A percentile compares a stretch with the other conserved stretches of the same genome.
These are phyloP conservation scores for Drosophila tani DNA, from an alignment of 1,140 invertebrate genomes.

Conservation along the genomic window DNA sequence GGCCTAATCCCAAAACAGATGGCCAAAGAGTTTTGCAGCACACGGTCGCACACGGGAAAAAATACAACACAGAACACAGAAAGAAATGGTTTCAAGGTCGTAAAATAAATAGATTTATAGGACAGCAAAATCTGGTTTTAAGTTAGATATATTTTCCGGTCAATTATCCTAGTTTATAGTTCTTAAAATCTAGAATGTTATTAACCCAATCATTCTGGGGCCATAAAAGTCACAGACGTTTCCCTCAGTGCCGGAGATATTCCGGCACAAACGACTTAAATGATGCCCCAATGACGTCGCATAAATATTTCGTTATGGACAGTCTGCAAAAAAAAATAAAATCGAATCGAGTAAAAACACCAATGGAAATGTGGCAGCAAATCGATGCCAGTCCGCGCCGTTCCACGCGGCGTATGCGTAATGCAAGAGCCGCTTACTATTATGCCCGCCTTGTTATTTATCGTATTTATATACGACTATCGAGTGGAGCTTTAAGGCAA, in stretches of 20 bases:
- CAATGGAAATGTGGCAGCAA: slow-evolving; percentile 63
- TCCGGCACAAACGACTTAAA: slow-evolving; percentile 64
- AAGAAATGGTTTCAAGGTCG: background rate
- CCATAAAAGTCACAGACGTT: background rate
- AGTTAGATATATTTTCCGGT: background rate
- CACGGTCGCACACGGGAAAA: background rate
- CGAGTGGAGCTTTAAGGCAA: slow-evolving; percentile 5
- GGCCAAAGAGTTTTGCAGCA: slow-evolving; percentile 61
- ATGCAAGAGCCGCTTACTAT: slow-evolving; percentile 63
- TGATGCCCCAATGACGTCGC: slow-evolving; percentile 78
- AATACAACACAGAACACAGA: background rate
- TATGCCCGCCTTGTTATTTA: slow-evolving; percentile 55
- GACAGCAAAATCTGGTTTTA: background rate
- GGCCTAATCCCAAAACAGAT: slow-evolving; percentile 71
- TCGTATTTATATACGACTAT: slow-evolving; percentile 15
- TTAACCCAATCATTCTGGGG: too few relatives aligned
- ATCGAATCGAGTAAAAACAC: slow-evolving; percentile 18
- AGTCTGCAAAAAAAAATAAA: slow-evolving; percentile 17
- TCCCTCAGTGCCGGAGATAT: slow-evolving; percentile 17
- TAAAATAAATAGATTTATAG: background rate
- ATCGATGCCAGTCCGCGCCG: slow-evolving; percentile 56
- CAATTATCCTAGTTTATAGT: background rate
- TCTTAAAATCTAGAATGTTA: background rate
- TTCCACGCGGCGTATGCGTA: slow-evolving; percentile 66
- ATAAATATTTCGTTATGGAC: slow-evolving; percentile 77